Evolutionary conservation across 2,113 vertebrate genomes (phyloP).

Genomic region (Falco punctatus): DNA sequence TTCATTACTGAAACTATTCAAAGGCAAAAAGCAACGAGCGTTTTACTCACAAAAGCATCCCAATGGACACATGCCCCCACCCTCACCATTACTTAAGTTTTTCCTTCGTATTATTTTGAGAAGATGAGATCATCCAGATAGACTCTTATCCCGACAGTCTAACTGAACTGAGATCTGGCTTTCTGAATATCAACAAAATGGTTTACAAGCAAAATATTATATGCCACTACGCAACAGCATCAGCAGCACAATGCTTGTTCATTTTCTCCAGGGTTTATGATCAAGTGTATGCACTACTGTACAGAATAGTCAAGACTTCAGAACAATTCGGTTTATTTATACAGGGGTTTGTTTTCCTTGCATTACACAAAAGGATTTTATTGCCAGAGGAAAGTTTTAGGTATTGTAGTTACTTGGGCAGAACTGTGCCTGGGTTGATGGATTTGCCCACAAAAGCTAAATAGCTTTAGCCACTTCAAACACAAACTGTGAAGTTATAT

Average conservation of each 20-base stretch:
- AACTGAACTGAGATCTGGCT: background rate
- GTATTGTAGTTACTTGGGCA: background rate
- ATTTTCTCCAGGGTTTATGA: background rate
- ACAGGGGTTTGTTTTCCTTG: background rate
- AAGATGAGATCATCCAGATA: conserved; percentile 1
- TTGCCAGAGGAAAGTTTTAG: background rate
- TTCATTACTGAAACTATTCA: background rate
- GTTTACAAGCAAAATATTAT: background rate
- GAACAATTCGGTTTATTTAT: background rate
- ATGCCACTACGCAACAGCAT: background rate
- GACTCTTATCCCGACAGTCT: background rate
- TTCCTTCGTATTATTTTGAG: background rate
- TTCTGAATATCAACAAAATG: background rate
- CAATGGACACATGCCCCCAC: background rate
- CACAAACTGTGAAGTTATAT: background rate
- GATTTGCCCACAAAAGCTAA: background rate
- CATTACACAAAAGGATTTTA: background rate
- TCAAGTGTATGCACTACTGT: background rate
- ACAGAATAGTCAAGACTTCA: background rate
- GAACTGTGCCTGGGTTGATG: background rate
- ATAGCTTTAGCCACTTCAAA: conserved; percentile 34
- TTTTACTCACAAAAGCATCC: background rate
- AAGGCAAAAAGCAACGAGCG: background rate
- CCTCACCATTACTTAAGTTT: background rate
- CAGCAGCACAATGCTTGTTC: background rate